phyloP scores from a whole-genome alignment of 2,888 invertebrate genomes.

The Eristalis pertinax region DNA sequence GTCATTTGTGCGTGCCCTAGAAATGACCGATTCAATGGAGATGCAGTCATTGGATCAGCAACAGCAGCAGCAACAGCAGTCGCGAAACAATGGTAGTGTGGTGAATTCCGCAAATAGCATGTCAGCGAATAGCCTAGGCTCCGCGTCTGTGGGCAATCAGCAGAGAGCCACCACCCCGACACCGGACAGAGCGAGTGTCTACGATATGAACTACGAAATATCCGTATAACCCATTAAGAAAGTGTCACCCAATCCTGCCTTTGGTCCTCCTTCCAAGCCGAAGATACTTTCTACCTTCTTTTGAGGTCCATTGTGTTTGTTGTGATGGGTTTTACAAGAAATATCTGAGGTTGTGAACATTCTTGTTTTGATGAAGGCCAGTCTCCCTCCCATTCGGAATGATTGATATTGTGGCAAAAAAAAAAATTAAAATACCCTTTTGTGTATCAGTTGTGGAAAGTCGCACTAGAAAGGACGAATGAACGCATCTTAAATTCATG shows the following conservation, averaged over 20 bases:
- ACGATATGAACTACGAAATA: constrained; percentile 97
- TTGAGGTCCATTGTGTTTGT: constrained; percentile 31
- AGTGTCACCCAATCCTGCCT: constrained; percentile 76
- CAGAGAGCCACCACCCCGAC: constrained; percentile 84
- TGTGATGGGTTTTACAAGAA: constrained; percentile 2
- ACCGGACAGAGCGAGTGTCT: constrained; percentile 93
- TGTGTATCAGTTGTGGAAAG: too few species aligned
- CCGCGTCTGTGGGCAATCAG: constrained; percentile 78
- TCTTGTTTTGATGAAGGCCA: background rate
- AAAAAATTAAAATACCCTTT: too few species aligned
- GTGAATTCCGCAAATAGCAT: constrained; percentile 69
- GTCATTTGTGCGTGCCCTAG: constrained; percentile 93
- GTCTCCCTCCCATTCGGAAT: background rate
- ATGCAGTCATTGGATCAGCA: constrained; percentile 84
- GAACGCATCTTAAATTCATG: too few species aligned
- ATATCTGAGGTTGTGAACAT: constrained; percentile 45
- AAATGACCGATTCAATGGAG: constrained; percentile 94
- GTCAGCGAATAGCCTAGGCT: constrained; percentile 57
- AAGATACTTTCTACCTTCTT: constrained; percentile 67
- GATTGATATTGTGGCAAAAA: background rate
- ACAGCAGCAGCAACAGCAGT: constrained; percentile 75
- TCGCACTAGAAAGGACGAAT: too few species aligned
- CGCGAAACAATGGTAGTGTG: constrained; percentile 76
- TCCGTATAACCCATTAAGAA: constrained; percentile 88
- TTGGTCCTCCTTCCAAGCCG: constrained; percentile 58